These are phyloP conservation scores for Mormyrus proboscirostris DNA, from an alignment of 2,797 vertebrate genomes.

Conservation along the genomic window DNA sequence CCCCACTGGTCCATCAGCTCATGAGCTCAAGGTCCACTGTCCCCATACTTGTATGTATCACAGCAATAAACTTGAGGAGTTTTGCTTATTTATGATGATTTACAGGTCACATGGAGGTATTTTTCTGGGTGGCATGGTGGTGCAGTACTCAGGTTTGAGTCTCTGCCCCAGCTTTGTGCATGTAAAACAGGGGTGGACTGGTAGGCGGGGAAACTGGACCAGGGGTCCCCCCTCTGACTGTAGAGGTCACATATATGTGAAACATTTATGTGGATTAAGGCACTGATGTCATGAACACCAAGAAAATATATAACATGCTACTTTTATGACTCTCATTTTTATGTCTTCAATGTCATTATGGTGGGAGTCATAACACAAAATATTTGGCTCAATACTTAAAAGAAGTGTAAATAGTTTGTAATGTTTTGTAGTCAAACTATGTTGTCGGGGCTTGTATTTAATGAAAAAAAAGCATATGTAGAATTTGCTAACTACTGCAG, in stretches of 20 bases:
- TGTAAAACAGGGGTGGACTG: too few relatives aligned
- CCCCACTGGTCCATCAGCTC: not conserved
- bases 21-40: not conserved
- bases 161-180: too few relatives aligned
- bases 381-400: not conserved
- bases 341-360: not conserved
- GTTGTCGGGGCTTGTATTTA: too few relatives aligned
- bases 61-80: not conserved
- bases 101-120: not conserved
- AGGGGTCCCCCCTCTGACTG: too few relatives aligned
- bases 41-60: not conserved
- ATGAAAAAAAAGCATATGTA: too few relatives aligned
- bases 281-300: not conserved
- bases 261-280: not conserved
- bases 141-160: not conserved
- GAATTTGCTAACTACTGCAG: too few relatives aligned
- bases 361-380: not conserved
- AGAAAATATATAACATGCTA: not conserved
- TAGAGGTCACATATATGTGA: not conserved
- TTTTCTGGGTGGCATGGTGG: not conserved
- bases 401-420: not conserved
- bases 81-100: not conserved
- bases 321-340: not conserved
- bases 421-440: too few relatives aligned
- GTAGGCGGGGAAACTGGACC: too few relatives aligned